Conservation (phyloP, 2,797 vertebrate species). For the Peromyscus eremicus region DNA sequence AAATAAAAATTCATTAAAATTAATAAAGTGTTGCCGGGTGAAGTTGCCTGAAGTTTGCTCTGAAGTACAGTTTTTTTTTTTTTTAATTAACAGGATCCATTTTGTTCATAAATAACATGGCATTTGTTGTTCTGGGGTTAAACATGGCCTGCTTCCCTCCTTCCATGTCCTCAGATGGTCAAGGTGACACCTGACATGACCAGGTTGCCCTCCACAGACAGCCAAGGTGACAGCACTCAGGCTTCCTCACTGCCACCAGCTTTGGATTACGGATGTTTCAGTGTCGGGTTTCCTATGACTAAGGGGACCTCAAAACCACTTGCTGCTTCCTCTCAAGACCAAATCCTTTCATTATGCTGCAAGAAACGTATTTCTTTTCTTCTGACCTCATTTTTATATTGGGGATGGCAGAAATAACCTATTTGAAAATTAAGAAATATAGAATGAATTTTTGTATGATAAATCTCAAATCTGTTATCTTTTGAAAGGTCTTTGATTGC, state of each 20-base stretch:
- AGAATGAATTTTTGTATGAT: background rate
- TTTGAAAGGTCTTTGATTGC: conserved; percentile 28
- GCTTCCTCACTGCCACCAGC: background rate
- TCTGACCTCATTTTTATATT: background rate
- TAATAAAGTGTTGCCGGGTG: conserved; percentile 54
- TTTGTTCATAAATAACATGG: conserved; percentile 30
- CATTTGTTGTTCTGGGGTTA: conserved; percentile 62
- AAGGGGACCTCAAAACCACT: background rate
- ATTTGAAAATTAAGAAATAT: conserved; percentile 51
- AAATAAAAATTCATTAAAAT: conserved; percentile 61
- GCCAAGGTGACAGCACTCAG: background rate
- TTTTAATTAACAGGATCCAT: conserved; percentile 49
- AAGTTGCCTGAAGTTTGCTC: conserved; percentile 53
- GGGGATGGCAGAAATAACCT: background rate
- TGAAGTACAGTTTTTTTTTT: conserved; percentile 35
- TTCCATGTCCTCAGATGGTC: background rate
- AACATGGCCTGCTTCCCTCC: background rate
- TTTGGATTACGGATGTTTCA: conserved; percentile 9
- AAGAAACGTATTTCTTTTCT: background rate
- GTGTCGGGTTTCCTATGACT: background rate
- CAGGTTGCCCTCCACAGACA: background rate
- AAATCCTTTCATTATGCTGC: background rate
- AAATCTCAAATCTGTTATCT: background rate
- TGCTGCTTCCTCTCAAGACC: background rate
- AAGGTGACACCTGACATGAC: background rate